Base-by-base conservation (phyloP, 2,797 vertebrate genomes). In the Argya squamiceps region DNA sequence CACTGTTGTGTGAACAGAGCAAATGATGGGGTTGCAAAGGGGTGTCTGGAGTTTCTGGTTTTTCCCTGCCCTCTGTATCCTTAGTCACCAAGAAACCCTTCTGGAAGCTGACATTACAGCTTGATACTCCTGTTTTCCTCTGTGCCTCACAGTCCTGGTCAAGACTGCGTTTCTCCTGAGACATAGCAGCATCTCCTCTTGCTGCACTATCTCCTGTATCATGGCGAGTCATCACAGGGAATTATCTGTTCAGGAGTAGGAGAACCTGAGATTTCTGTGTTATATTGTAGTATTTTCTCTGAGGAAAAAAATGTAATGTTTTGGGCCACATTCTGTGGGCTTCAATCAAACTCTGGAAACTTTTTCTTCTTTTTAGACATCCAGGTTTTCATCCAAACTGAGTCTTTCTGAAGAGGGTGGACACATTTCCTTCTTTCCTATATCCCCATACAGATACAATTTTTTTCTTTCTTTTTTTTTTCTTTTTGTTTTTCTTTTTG, bases 1-100 rank as follows among this genome's bases (percentile, higher is more conserved):
- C 32, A 22, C 13, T 34, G 2, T 10, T 0, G 0, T 19, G 41
- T 11, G 11, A 82, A 60, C 13, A 20, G 50, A 15, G 13, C 17
- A 36, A 46, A 32, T 9, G 22, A 13, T 10, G 30, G 22, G 15
- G 8, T 30, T 84, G 34, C 56, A 64, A 26, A 63, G 27, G 17
- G 17, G 5, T 18, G 13, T 15, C 44, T n/a, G 68, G 44, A 41
- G 17, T 9, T 74, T 30, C 10, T 63, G 29, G 5, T 53, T 73
- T 29, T 11, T 12, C 9, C 15, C 18, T 58, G 20, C 23, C 20
- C 32, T 73, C 59, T 65, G 15, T 13, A 46, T 59, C 37, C 69
- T 70, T 27, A 30, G 15, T 55, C 67, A 76, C 50, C 4, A 4
- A 73, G 70, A 63, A 63, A 44, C 15, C 29, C 50, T 59, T 63